A percentile compares a stretch with the other conserved stretches of the same genome.
Evolutionary conservation across 2,888 invertebrate species (phyloP).

Genomic region (Epiblema foenella): DNA sequence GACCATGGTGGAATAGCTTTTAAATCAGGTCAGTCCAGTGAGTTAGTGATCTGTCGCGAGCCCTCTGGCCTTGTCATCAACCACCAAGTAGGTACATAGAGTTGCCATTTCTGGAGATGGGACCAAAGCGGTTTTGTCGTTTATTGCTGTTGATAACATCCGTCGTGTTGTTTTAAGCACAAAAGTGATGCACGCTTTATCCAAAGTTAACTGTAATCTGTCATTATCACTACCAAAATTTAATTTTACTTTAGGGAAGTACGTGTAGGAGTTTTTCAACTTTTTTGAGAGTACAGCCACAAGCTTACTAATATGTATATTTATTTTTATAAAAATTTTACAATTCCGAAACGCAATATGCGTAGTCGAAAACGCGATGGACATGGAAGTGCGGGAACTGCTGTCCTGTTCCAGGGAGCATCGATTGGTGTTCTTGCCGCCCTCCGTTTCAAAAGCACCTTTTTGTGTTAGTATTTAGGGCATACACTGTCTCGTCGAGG

Average conservation of each 20-base stretch:
- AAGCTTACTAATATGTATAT: slow-evolving; percentile 49
- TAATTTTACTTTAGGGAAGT: neutral
- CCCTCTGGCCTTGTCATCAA: no score
- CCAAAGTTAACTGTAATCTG: no score
- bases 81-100: no score
- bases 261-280: neutral
- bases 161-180: neutral
- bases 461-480: slow-evolving; percentile 51
- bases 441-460: slow-evolving; percentile 49
- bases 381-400: slow-evolving; percentile 70
- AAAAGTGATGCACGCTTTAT: neutral
- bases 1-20: no score
- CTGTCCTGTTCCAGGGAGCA: slow-evolving; percentile 81
- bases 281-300: slow-evolving; percentile 37
- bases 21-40: no score
- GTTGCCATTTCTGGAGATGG: no score
- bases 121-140: neutral
- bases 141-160: neutral
- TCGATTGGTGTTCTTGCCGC: slow-evolving; percentile 72
- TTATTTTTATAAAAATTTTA: slow-evolving; percentile 66
- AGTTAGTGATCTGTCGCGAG: no score
- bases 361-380: slow-evolving; percentile 61
- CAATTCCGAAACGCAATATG: slow-evolving; percentile 60
- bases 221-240: neutral
- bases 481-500: slow-evolving; percentile 49